phyloP scores from a whole-genome alignment of 1,140 invertebrate genomes.

The Amyelois transitella region DNA sequence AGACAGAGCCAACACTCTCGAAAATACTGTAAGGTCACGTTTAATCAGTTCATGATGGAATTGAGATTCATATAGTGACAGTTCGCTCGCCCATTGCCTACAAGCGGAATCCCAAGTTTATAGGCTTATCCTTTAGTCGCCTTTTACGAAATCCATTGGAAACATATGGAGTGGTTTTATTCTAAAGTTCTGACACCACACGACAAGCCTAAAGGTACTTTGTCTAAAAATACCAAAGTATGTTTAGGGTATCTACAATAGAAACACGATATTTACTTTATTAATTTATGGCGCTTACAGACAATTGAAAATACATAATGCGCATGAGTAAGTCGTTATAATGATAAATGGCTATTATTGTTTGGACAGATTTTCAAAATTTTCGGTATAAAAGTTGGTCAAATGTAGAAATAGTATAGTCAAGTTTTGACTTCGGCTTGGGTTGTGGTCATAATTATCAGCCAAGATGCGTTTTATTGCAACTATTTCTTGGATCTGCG shows the following conservation, averaged over 20 bases:
- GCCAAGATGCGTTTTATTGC: background rate
- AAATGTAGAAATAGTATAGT: background rate
- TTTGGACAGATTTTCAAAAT: background rate
- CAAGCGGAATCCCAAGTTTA: too few relatives aligned
- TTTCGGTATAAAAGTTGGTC: background rate
- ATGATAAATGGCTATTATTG: background rate
- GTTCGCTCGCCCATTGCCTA: too few relatives aligned
- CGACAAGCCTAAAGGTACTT: background rate
- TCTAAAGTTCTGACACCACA: too few relatives aligned
- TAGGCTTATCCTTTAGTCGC: too few relatives aligned
- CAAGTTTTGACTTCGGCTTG: background rate
- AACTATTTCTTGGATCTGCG: background rate
- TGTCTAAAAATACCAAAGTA: background rate
- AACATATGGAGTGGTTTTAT: too few relatives aligned
- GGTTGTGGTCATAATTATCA: background rate
- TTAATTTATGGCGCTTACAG: background rate
- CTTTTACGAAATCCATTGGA: too few relatives aligned
- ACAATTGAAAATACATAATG: background rate
- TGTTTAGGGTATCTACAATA: background rate
- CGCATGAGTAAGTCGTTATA: background rate
- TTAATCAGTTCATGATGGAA: too few relatives aligned
- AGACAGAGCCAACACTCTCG: too few relatives aligned
- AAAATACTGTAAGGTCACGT: too few relatives aligned
- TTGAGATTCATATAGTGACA: too few relatives aligned
- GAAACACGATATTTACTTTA: background rate